Percentiles rank a stretch among this genome's conserved stretches.
Conservation (phyloP, 1,140 invertebrate species). For the Globodera rostochiensis region DNA sequence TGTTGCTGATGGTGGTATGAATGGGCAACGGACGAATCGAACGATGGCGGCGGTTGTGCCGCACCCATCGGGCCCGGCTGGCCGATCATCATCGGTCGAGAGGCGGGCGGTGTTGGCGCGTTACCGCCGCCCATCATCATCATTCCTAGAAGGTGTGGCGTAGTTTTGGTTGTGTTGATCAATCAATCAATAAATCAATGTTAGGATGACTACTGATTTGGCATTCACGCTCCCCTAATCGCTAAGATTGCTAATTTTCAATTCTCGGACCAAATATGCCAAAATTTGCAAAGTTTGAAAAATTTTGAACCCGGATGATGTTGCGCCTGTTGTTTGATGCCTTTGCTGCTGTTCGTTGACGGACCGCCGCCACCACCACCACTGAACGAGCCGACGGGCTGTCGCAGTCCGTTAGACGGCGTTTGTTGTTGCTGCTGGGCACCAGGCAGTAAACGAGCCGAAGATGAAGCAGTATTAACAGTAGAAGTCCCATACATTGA, state of each 20-base stretch:
- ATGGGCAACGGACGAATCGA: background rate
- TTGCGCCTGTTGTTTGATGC: background rate
- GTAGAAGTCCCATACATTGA: background rate
- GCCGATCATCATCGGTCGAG: constrained; percentile 8
- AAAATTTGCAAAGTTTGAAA: constrained; percentile 6
- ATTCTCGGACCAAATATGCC: background rate
- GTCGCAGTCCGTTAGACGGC: background rate
- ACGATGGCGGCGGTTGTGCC: constrained; percentile 1
- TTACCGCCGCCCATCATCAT: background rate
- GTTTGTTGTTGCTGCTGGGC: background rate
- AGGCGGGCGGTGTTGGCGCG: constrained; percentile 15
- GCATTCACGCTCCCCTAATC: background rate
- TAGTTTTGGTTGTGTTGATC: background rate
- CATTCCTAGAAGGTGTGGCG: background rate
- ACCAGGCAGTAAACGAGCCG: background rate
- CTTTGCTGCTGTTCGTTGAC: background rate
- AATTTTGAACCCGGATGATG: constrained; percentile 8
- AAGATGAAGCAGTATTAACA: too few species aligned
- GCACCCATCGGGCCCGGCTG: constrained; percentile 13
- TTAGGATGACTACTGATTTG: background rate
- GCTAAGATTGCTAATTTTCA: background rate
- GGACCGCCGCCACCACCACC: background rate
- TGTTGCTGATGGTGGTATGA: background rate
- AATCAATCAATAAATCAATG: background rate
- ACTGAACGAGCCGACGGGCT: background rate